Percentiles rank a stretch among this genome's conserved stretches.
Evolutionary conservation across 2,888 invertebrate genomes (phyloP).

Genomic region (Ceratothoa steindachneri): DNA sequence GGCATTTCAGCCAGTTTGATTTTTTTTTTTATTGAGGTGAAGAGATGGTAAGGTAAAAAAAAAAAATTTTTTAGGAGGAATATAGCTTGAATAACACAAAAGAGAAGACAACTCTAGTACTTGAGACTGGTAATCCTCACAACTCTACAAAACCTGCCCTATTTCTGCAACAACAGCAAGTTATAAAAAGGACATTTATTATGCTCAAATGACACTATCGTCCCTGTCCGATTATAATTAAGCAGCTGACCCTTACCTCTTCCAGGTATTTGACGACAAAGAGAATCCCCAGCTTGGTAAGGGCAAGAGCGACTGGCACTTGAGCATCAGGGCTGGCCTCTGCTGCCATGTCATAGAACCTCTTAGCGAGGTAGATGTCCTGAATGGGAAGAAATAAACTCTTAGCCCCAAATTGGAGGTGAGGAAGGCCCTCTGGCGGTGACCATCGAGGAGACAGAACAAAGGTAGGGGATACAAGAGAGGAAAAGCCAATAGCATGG

Average conservation of each 20-base stretch:
- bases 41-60: no score
- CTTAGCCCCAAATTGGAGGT: no score
- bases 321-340: conserved; percentile 89
- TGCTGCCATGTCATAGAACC: conserved; percentile 93
- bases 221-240: neutral
- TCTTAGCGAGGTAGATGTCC: conserved; percentile 92
- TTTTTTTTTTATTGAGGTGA: no score
- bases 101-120: no score
- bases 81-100: no score
- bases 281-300: conserved; percentile 73
- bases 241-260: conserved; percentile 60
- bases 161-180: neutral
- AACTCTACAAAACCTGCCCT: neutral
- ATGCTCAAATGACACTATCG: neutral
- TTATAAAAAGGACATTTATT: neutral
- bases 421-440: no score
- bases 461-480: no score
- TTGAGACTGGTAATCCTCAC: no score
- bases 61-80: no score
- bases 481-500: no score
- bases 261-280: conserved; percentile 69
- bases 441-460: no score
- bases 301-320: conserved; percentile 85
- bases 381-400: conserved; percentile 47
- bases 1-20: no score